These are phyloP conservation scores for Sterna hirundo DNA, from an alignment of 2,113 vertebrate species.

Conservation along the genomic window DNA sequence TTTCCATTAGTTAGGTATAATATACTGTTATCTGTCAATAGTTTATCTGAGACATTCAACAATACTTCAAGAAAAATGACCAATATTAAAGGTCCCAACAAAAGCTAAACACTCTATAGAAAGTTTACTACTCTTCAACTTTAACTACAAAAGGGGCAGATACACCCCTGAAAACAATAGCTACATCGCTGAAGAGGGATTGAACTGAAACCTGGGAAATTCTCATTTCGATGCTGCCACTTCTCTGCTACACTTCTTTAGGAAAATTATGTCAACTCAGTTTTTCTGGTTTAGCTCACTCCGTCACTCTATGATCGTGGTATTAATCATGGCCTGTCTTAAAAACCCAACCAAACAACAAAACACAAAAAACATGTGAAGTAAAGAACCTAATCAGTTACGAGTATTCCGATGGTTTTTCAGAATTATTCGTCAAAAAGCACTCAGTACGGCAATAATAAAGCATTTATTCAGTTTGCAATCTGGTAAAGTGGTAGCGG, in stretches of 20 bases:
- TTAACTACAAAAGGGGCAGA: not conserved
- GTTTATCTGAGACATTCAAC: not conserved
- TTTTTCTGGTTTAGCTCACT: not conserved
- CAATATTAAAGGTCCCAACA: not conserved
- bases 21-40: not conserved
- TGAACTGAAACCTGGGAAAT: not conserved
- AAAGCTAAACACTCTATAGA: not conserved
- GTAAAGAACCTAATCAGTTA: not conserved
- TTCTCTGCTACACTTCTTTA: not conserved
- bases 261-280: not conserved
- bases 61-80: not conserved
- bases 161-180: not conserved
- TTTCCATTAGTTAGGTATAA: not conserved
- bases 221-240: not conserved
- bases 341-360: not conserved
- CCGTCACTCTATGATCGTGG: not conserved
- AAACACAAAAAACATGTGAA: not conserved
- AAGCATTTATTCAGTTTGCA: not conserved
- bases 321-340: not conserved
- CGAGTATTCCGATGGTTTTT: not conserved
- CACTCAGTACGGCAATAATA: not conserved
- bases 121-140: not conserved
- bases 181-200: fast-evolving
- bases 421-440: not conserved
- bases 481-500: not conserved